Base-by-base conservation (phyloP, 2,888 invertebrate genomes). In the Cylindroiulus punctatus region DNA sequence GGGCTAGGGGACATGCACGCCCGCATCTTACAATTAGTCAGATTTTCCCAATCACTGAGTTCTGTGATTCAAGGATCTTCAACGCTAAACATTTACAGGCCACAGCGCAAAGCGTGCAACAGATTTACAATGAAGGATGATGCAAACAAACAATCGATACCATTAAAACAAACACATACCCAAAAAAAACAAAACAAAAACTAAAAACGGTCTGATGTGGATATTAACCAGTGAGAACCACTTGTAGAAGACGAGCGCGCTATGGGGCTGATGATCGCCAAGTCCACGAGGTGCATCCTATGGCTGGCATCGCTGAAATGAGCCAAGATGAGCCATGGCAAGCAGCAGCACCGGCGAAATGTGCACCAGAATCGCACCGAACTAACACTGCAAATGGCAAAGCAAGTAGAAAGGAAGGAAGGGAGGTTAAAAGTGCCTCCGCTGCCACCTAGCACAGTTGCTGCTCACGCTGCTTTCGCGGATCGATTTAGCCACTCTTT, bases 381-480 rank as follows among this genome's bases (percentile, higher is more conserved):
- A 30, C 76, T 76, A 5, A 30, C 76, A 76, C 76, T 76, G 76
- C 76, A 76, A 76, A 76, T 76, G 76, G 76, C 76, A 30, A 30
- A 30, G 76, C 30, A 30, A n/a, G 30, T 76, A 30, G 30, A 76
- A 42, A 76, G 76, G 76, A 76, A 76, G 76, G 76, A 76, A 65
- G 65, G 65, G 10, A 76, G 76, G 76, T 76, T 76, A 76, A 76
- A 76, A 30, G 76, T 76, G 76, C 76, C 76, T 76, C 76, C 76
- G 76, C 76, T 17, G 76, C 76, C 76, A 76, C 76, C 76, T 76
- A 76, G 76, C 76, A 76, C 76, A 76, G 76, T 76, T 76, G 76
- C 76, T 76, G 76, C 76, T 76, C 76, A 76, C 76, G 76, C 76
- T 76, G 76, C 76, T 76, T 76, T 4, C n/a, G 14, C 76, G 76